Base-by-base conservation (phyloP, 2,113 vertebrate genomes). In the Phrynosoma blainvillii region DNA sequence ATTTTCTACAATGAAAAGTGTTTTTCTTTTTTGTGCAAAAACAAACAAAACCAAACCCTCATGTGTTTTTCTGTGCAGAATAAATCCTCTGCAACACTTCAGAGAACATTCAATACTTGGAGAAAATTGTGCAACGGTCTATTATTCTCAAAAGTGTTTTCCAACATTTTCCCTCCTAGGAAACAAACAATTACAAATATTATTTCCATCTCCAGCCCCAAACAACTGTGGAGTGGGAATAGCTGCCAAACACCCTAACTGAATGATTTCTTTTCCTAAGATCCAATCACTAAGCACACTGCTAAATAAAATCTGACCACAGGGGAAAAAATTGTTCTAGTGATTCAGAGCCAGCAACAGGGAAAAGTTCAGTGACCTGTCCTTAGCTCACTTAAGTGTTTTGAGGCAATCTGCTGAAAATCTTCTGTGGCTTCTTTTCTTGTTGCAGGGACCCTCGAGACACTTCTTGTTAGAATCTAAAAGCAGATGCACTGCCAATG, bases 291-390 rank as follows among this genome's bases (percentile, higher is more conserved):
- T 59, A 30, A 2, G 25, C 30, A 30, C 27, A 71, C 7, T 12
- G 27, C 10, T 30, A 30, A 11, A 2, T 30, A 30, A 23, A 66
- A 23, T 5, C 18, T 13, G 65, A 66, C 47, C 7, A 47, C 47
- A 47, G 47, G 7, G 47, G 80, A 76, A 94, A 90, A 27, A 80
- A 91, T 89, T 89, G 89, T 92, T 94, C 62, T 32, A 84, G 23
- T 90, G 92, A 95, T 84, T 95, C 89, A 91, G 89, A 88, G 85
- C 87, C 89, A 85, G 62, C 87, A 91, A 90, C 87, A 90, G 88
- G 84, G 94, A 94, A 79, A 62, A 62, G 18, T 87, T n/a, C 23
- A 12, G 8, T 27, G 30, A 23, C 4, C 74, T 93, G 86, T 87
- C 91, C 85, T 91, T 71, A 89, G 79, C 40, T 89, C 89, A 87